These are phyloP conservation scores for Eilema sororculum DNA, from an alignment of 2,888 invertebrate genomes.

Conservation along the genomic window DNA sequence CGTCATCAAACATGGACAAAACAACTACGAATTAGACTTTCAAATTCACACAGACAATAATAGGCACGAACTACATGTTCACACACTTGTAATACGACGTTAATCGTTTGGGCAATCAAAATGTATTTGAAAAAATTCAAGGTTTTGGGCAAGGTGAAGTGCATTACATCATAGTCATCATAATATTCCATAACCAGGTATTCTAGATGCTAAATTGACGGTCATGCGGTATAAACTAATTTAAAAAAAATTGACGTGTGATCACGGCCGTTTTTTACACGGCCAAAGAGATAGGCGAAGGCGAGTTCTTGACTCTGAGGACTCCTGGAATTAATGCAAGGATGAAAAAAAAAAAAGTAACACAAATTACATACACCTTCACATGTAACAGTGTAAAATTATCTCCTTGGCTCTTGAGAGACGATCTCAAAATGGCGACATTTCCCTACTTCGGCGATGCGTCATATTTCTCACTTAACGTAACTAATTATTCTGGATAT, in stretches of 20 bases:
- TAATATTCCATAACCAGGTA: background rate
- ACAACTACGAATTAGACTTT: constrained; percentile 44
- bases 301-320: too few species aligned
- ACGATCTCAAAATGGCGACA: background rate
- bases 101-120: constrained; percentile 65
- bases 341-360: too few species aligned
- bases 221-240: background rate
- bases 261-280: background rate
- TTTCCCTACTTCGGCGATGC: background rate
- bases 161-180: constrained; percentile 21
- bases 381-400: too few species aligned
- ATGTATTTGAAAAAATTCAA: constrained; percentile 59
- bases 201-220: background rate
- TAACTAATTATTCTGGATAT: background rate
- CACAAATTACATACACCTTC: too few species aligned
- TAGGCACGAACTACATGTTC: constrained; percentile 55
- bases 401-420: background rate
- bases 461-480: background rate
- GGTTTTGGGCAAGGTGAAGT: constrained; percentile 59
- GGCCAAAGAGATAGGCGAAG: too few species aligned
- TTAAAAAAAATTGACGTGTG: background rate
- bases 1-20: constrained; percentile 45
- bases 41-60: constrained; percentile 55
- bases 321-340: too few species aligned
- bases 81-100: constrained; percentile 60